Conservation (phyloP, 1,140 invertebrate genomes). For the Drepana arcuata region DNA sequence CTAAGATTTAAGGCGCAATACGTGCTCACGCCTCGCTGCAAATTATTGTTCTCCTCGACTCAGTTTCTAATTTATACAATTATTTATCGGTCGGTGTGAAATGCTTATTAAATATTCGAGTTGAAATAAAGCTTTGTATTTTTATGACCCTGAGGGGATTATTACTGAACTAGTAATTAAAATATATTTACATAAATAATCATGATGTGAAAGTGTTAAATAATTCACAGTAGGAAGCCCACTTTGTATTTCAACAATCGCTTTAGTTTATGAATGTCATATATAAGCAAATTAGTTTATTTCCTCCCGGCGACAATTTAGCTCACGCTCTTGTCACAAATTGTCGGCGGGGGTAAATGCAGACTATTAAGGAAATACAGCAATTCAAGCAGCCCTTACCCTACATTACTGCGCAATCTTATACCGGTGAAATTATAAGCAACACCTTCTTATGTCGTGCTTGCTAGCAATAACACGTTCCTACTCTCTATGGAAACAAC, state of each 20-base stretch:
- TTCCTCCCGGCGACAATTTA: conserved; percentile 66
- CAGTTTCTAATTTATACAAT: too few species aligned
- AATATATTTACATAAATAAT: neutral
- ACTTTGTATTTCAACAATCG: conserved; percentile 31
- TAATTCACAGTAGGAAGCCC: conserved; percentile 11
- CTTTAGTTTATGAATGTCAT: conserved; percentile 47
- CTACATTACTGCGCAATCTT: conserved; percentile 65
- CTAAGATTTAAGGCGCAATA: conserved; percentile 49
- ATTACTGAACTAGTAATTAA: too few species aligned
- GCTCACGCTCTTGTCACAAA: conserved; percentile 65
- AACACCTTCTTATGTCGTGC: conserved; percentile 65
- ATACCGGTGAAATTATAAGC: conserved; percentile 63
- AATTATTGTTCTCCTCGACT: too few species aligned
- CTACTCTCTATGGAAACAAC: too few species aligned
- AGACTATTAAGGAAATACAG: conserved; percentile 71
- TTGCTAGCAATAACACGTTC: conserved; percentile 46
- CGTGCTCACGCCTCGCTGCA: too few species aligned
- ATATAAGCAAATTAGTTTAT: conserved; percentile 69
- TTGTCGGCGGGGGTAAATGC: conserved; percentile 66
- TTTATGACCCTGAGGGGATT: too few species aligned
- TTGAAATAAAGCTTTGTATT: too few species aligned
- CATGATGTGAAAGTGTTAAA: neutral
- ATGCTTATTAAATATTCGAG: too few species aligned
- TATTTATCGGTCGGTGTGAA: too few species aligned
- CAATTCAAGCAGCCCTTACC: conserved; percentile 63